A percentile compares a stretch with the other conserved stretches of the same genome.
Evolutionary conservation across 2,113 vertebrate genomes (phyloP).

Genomic region (Vulpes lagopus): DNA sequence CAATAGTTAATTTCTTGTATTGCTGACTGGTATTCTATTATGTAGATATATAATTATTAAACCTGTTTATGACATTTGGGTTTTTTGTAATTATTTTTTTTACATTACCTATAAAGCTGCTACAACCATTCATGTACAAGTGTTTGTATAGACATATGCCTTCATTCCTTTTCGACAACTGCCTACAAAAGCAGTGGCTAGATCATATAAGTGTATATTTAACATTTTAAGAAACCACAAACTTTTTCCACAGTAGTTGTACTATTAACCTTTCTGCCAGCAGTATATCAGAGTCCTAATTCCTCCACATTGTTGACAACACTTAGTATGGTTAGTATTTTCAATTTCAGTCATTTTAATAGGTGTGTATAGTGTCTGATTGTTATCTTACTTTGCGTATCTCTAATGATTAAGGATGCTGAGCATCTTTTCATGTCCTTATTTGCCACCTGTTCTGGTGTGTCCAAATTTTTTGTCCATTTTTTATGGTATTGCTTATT

Average conservation of each 20-base stretch:
- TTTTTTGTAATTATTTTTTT: conserved; percentile 7
- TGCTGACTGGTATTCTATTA: not conserved
- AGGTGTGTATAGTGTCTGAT: not conserved
- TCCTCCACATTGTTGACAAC: not conserved
- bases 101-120: not conserved
- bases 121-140: not conserved
- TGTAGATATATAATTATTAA: not conserved
- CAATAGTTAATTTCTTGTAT: not conserved
- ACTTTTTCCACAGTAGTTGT: not conserved
- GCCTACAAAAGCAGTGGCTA: not conserved
- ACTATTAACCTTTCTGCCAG: not conserved
- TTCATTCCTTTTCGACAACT: not conserved
- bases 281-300: not conserved
- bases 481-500: conserved; percentile 31
- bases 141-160: not conserved
- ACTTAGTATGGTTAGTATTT: not conserved
- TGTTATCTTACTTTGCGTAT: not conserved
- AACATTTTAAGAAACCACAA: not conserved
- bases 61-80: not conserved
- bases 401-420: not conserved
- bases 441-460: not conserved
- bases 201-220: not conserved
- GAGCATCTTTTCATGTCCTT: not conserved
- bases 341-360: not conserved
- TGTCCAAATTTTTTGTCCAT: not conserved